Evolutionary conservation across 2,113 vertebrate genomes (phyloP), one percentile per base, ranked within the genome.

Genomic region (Aptenodytes patagonicus): DNA sequence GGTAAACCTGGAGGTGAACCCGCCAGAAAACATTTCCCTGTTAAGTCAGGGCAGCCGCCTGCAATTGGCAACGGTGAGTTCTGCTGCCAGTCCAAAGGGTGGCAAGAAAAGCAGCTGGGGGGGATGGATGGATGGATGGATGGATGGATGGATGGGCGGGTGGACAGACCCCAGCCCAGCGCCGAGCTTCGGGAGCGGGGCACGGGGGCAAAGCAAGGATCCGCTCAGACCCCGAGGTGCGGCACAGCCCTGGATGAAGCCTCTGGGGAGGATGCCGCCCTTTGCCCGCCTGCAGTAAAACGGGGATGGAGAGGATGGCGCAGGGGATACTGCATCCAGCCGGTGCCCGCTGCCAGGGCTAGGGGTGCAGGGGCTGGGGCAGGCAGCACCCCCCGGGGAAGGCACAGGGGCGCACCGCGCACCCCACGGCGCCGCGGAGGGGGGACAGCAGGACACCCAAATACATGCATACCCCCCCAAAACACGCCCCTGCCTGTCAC

Each of bases 381-480:
- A 15, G 22, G 29, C 25, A 58, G 54, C 90, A 32, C 1, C 10
- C 10, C 16, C 8, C 17, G 21, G 7, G 9, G 5, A 13, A 7
- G 12, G 65, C 66, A 11, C 44, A 2, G n/a, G 21, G 22, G 6
- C 52, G 42, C 42, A 3, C n/a, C 36, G 54, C 64, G 32, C 24
- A 9, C 14, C 32, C 14, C 38, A 6, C 5, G 14, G 52, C 5
- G 31, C n/a, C 10, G 36, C 44, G 44, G 16, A 44, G 44, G 44
- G 26, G 17, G 19, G 7, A 1, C 76, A 1, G 57, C 66, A 3
- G 31, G 52, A 57, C 57, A 17, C n/a, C 34, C 87, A 0, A 16
- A 20, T 8, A 3, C 26, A 15, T 0, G 3, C 26, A 1, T 2
- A 18, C 11, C 26, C 12, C 44, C 29, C 51, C 22, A 6, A 58